Evolutionary conservation across 2,888 invertebrate genomes (phyloP), one percentile per base, ranked within the genome.

Genomic region (Apantesis nais): DNA sequence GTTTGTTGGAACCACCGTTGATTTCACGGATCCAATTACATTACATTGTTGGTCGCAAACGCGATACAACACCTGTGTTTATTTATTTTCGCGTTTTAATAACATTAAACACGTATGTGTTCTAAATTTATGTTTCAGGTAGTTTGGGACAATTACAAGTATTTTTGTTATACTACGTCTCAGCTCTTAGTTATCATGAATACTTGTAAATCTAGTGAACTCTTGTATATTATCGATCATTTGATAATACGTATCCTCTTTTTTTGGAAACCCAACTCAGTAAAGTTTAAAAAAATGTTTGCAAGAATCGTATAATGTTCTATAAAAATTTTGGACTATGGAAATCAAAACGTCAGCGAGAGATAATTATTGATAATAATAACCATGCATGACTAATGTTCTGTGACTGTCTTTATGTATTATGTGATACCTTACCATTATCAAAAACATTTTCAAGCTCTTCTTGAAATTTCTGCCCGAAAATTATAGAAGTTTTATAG

Each of bases 1-100:
- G 77, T 85, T 86, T 82, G 82, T 78, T 75, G 79, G 78, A 78
- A 71, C 75, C 75, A 77, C 78, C 82, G 78, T 84, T 84, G 82
- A 84, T 86, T 85, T 82, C 77, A 83, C 79, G 75, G 74, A 83
- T 84, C 83, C 86, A 86, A 87, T 88, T 87, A n/a, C n/a, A 88
- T 83, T 77, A 81, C 78, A 86, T 84, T 86, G 84, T 84, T 80
- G 73, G 76, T 71, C 74, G 74, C 74, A 78, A 83, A 78, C 74
- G 73, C 81, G 77, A 80, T 78, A 80, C 78, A 77, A 77, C 67
- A 71, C 71, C 74, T 75, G 78, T 71, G 75, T 78, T 78, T 75
- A 71, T 75, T 73, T 68, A 66, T 60, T 48, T 68, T 58, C 60
- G 19, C 55, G 63, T 74, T 78, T 71, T 68, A 74, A 76, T 72